Percentiles rank a stretch among this genome's conserved stretches.
These are phyloP conservation scores for Capreolus pygargus DNA, from an alignment of 2,113 vertebrate species.

Conservation along the genomic window DNA sequence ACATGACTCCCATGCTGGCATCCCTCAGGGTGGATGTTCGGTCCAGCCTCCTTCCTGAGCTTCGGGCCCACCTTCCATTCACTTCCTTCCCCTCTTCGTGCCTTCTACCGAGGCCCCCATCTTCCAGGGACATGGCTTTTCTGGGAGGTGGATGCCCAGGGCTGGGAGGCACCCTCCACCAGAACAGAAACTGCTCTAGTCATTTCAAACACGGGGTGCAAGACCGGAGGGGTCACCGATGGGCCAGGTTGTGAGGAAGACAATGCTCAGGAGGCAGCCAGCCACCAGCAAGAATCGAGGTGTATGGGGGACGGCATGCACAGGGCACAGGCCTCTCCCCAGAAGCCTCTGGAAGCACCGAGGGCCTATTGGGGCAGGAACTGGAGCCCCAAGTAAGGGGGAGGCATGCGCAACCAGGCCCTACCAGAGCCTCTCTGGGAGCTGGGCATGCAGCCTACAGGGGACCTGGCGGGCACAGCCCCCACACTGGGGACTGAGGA, in stretches of 20 bases:
- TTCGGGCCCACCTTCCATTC: fast-evolving
- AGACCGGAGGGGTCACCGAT: not conserved
- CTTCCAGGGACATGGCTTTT: not conserved
- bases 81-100: not conserved
- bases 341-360: not conserved
- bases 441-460: not conserved
- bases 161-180: not conserved
- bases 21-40: not conserved
- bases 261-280: not conserved
- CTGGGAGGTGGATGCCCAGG: not conserved
- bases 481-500: not conserved
- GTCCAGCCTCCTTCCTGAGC: not conserved
- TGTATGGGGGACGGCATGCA: not conserved
- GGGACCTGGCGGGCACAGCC: fast-evolving
- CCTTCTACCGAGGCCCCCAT: not conserved
- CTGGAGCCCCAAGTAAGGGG: not conserved
- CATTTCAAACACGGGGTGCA: not conserved
- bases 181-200: not conserved
- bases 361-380: not conserved
- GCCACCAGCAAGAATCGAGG: not conserved
- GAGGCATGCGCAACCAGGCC: not conserved
- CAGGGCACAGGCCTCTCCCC: not conserved
- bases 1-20: not conserved
- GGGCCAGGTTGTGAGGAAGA: not conserved
- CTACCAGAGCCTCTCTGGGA: not conserved